Base-by-base conservation (phyloP, 2,113 vertebrate genomes). In the Phycodurus eques region DNA sequence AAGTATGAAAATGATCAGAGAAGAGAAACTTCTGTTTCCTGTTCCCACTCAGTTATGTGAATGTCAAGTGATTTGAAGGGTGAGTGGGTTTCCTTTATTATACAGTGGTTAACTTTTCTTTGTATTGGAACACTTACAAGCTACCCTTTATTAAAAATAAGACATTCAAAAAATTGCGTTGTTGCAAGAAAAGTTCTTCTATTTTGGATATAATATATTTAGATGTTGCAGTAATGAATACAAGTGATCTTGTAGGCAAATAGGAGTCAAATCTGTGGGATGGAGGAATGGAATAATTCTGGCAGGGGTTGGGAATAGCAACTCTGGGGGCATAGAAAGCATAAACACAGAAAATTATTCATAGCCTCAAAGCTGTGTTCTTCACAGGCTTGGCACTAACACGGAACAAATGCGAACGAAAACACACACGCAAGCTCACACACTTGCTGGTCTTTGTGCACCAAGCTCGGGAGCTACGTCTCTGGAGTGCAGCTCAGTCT, bases 281-380 rank as follows among this genome's bases (percentile, higher is more conserved):
- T 31, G 57, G 65, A 80, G 80, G 60, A 76, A 86, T 81, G 75
- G 75, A 87, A 71, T 68, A 75, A 80, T 84, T 80, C 80, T 83
- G 74, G 75, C 72, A 78, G 84, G 80, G 42, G 33, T 77, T 75
- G 79, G 79, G 84, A 85, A 89, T 73, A 90, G 77, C 83, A 84
- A 84, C 83, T 86, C 74, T 56, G 73, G 80, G 87, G 84, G 85
- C 76, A 85, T 83, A 80, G 77, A 85, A 85, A 88, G 84, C 87
- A 90, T 88, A 86, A 90, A 90, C 87, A 88, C 82, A 83, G 85
- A 83, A 88, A 91, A 92, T 90, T 90, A 92, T 89, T 90, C 89
- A 90, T 88, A 83, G 80, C 80, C 69, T 78, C 59, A 85, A 88
- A 82, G 87, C 86, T 87, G 75, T 84, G 85, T 80, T 80, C 84